Conservation (phyloP, 2,113 vertebrate species). For the Haemorhous mexicanus region DNA sequence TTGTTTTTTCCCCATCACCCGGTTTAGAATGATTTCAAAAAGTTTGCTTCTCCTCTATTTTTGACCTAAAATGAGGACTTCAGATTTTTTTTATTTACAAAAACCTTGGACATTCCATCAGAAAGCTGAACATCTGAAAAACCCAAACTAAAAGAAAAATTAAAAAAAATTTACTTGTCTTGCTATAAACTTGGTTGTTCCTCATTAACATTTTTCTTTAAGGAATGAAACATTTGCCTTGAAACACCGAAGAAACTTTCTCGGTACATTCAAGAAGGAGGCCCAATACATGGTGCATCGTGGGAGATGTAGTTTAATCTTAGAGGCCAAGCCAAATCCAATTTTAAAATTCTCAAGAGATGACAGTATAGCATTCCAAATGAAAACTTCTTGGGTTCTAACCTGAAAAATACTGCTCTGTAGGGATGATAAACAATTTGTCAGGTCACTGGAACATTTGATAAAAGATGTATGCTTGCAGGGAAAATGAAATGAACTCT, state of each 20-base stretch:
- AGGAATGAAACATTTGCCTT: neutral
- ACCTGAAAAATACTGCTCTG: neutral
- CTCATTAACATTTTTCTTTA: neutral
- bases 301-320: neutral
- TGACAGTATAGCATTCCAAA: neutral
- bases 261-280: neutral
- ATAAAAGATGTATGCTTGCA: neutral
- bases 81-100: neutral
- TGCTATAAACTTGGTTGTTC: neutral
- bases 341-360: neutral
- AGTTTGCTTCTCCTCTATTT: neutral
- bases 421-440: neutral
- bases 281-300: rapidly evolving
- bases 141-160: neutral
- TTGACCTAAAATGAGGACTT: neutral
- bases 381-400: neutral
- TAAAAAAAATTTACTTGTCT: neutral
- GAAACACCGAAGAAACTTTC: neutral
- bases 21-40: neutral
- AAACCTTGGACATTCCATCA: neutral
- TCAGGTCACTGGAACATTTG: neutral
- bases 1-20: neutral
- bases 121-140: neutral
- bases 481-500: neutral
- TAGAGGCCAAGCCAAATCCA: neutral